Percentiles rank a stretch among this genome's conserved stretches.
These are phyloP conservation scores for Nephrotoma guestfalica DNA, from an alignment of 2,888 invertebrate genomes.

Conservation along the genomic window DNA sequence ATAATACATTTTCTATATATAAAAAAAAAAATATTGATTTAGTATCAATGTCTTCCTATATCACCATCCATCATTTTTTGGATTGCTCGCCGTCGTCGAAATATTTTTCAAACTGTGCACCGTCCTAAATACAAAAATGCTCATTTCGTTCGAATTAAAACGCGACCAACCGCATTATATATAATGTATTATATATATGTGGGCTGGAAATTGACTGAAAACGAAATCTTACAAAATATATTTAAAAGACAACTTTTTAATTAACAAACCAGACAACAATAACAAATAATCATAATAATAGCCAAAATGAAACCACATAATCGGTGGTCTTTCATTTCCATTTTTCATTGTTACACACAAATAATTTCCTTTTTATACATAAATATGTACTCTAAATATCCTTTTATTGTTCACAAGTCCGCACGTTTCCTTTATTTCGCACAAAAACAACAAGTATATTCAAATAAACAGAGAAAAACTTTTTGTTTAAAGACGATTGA, in stretches of 20 bases:
- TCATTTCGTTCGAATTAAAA: neutral
- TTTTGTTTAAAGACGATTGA: neutral
- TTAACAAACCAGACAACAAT: neutral
- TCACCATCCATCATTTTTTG: neutral
- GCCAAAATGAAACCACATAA: neutral
- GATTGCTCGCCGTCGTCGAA: neutral
- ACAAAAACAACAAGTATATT: neutral
- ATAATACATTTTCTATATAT: neutral
- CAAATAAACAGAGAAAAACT: neutral
- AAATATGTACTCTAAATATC: neutral
- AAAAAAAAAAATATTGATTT: neutral
- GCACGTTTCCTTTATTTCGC: neutral
- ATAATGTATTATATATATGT: neutral
- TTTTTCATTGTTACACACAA: neutral
- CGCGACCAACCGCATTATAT: neutral
- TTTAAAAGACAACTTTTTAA: neutral
- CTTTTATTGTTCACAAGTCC: neutral
- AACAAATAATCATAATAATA: neutral
- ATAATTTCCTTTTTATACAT: neutral
- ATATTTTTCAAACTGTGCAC: neutral
- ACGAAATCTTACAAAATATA: neutral
- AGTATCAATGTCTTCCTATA: neutral
- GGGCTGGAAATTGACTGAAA: neutral
- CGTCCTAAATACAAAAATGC: neutral
- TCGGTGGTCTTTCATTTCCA: neutral